Conservation (phyloP, 2,797 vertebrate genomes). For the Protonibea diacanthus region DNA sequence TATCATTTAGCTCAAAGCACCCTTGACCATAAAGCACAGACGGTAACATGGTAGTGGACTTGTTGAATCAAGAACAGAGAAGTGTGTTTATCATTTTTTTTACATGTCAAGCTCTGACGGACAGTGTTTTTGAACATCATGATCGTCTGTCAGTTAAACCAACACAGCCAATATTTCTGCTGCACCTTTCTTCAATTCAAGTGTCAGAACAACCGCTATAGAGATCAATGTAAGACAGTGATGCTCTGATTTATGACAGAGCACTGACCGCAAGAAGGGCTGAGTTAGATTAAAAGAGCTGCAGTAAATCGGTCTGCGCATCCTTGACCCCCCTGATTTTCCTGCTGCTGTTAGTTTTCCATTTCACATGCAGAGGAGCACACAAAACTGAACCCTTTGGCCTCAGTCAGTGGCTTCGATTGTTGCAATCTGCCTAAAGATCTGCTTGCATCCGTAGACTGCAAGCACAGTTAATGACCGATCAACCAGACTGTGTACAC, state of each 20-base stretch:
- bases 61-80: not conserved
- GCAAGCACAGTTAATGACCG: constrained; percentile 51
- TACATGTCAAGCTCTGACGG: not conserved
- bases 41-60: too few relatives aligned
- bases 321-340: constrained; percentile 8
- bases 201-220: not conserved
- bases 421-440: constrained; percentile 47
- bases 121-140: not conserved
- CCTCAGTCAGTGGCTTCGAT: constrained; percentile 13
- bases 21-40: not conserved
- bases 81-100: not conserved
- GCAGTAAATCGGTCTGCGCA: not conserved
- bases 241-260: constrained; percentile 7
- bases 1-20: not conserved
- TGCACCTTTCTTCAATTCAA: constrained; percentile 1
- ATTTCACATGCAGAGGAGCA: constrained; percentile 15
- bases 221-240: constrained; percentile 3
- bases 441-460: constrained; percentile 24
- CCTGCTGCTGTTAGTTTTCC: constrained; percentile 19
- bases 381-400: constrained; percentile 22
- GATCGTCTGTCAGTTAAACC: not conserved
- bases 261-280: not conserved
- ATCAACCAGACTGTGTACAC: constrained; percentile 38
- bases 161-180: constrained; percentile 21
- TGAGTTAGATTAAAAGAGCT: constrained; percentile 3